phyloP scores from a whole-genome alignment of 2,888 invertebrate species.

The Drosophila trichaetosa region DNA sequence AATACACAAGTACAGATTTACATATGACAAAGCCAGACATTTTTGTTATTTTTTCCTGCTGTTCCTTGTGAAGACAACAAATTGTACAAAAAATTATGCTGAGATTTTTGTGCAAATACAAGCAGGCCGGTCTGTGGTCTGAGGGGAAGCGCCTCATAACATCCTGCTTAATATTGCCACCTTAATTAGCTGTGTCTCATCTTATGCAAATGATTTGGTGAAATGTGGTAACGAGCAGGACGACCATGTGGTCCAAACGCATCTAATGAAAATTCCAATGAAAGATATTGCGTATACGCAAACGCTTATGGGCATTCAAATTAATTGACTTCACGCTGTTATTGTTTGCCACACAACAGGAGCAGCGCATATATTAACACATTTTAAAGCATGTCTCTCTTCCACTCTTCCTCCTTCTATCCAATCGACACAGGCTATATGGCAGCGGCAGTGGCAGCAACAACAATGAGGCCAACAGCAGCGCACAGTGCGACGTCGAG shows the following conservation, averaged over 20 bases:
- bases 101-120: constrained; percentile 36
- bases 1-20: constrained; percentile 43
- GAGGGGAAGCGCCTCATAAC: constrained; percentile 34
- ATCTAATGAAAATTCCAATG: constrained; percentile 60
- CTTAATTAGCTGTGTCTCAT: constrained; percentile 64
- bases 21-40: constrained; percentile 25
- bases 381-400: constrained; percentile 61
- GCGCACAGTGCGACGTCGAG: constrained; percentile 36
- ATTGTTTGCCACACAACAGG: constrained; percentile 67
- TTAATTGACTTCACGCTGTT: constrained; percentile 81
- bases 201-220: constrained; percentile 61
- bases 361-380: constrained; percentile 72
- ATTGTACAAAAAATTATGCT: constrained; percentile 32
- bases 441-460: constrained; percentile 34
- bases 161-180: constrained; percentile 17
- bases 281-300: constrained; percentile 70
- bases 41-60: constrained; percentile 13
- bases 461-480: constrained; percentile 41
- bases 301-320: constrained; percentile 66
- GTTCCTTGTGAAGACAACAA: constrained; percentile 14
- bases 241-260: constrained; percentile 10
- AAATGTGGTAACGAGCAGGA: not conserved
- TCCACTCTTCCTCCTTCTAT: not conserved
- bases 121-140: not conserved
- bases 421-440: constrained; percentile 45